Evolutionary conservation across 2,888 invertebrate species (phyloP).

Genomic region (Euproctis similis): DNA sequence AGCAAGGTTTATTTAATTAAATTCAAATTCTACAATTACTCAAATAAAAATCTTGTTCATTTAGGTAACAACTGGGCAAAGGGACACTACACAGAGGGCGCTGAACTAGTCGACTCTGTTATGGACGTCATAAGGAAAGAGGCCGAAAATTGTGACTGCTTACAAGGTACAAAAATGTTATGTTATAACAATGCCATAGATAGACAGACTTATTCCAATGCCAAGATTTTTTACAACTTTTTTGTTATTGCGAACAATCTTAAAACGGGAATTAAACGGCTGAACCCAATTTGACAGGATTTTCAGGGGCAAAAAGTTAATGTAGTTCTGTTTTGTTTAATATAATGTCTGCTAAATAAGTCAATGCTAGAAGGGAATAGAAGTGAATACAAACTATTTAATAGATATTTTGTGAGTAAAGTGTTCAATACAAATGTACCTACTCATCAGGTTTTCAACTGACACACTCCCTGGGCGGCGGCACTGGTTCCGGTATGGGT

Average conservation of each 20-base stretch:
- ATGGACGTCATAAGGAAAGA: slow-evolving; percentile 77
- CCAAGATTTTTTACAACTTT: too few relatives aligned
- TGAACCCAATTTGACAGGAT: too few relatives aligned
- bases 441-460: slow-evolving; percentile 86
- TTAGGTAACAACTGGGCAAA: slow-evolving; percentile 53
- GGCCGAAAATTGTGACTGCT: slow-evolving; percentile 83
- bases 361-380: not conserved
- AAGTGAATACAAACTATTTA: not conserved
- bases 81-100: slow-evolving; percentile 83
- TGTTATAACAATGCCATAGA: too few relatives aligned
- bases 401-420: not conserved
- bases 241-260: too few relatives aligned
- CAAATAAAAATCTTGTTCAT: slow-evolving; percentile 5
- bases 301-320: too few relatives aligned
- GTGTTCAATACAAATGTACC: too few relatives aligned
- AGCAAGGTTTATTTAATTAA: not conserved
- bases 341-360: too few relatives aligned
- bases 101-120: slow-evolving; percentile 78
- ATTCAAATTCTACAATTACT: not conserved
- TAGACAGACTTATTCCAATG: too few relatives aligned
- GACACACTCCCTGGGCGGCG: slow-evolving; percentile 90
- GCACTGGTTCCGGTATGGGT: slow-evolving; percentile 93
- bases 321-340: too few relatives aligned
- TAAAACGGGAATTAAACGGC: too few relatives aligned
- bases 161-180: slow-evolving; percentile 80